Base-by-base conservation (phyloP, 2,113 vertebrate species). In the Electrona antarctica region DNA sequence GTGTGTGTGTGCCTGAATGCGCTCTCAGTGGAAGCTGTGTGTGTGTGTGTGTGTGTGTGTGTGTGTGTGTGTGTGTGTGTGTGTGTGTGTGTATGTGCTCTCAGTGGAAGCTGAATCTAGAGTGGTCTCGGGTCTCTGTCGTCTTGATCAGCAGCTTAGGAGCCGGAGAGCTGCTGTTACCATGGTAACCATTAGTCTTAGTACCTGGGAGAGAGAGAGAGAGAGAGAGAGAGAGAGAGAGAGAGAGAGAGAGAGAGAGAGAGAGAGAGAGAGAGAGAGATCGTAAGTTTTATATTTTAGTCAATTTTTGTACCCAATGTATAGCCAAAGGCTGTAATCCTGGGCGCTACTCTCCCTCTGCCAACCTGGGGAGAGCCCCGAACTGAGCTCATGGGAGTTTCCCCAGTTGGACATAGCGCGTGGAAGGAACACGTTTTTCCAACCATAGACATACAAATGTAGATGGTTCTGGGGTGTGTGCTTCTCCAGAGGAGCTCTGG, bases 91-190 rank as follows among this genome's bases (percentile, higher is more conserved):
- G 56, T 28, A 14, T 47, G 12, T 15, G 4, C 7, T 21, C 62
- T 92, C 70, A 92, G 79, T 86, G 83, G 13, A 60, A 69, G 76
- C 83, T 92, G 88, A 86, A 91, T 88, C 90, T 85, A 80, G 55
- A 85, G 81, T 21, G 87, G 63, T 93, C 90, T 80, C 86, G 75
- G 76, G 81, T 87, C 87, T 94, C 93, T 0, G 89, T 93, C 0
- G 88, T 93, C 85, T 93, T 94, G 59, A 94, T 92, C 68, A 94
- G 89, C 76, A 94, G 71, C 52, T 89, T 93, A 0, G 90, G 83
- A 58, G 81, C 79, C n/a, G 89, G 83, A 75, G 90, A 92, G 80
- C 76, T 67, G 87, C 77, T 85, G 78, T 50, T 76, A 4, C 63
- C 45, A 66, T 87, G 85, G 69, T 61, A 84, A 6, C 91, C 87